Evolutionary conservation across 2,797 vertebrate genomes (phyloP).

Genomic region (Neostethus bicornis): DNA sequence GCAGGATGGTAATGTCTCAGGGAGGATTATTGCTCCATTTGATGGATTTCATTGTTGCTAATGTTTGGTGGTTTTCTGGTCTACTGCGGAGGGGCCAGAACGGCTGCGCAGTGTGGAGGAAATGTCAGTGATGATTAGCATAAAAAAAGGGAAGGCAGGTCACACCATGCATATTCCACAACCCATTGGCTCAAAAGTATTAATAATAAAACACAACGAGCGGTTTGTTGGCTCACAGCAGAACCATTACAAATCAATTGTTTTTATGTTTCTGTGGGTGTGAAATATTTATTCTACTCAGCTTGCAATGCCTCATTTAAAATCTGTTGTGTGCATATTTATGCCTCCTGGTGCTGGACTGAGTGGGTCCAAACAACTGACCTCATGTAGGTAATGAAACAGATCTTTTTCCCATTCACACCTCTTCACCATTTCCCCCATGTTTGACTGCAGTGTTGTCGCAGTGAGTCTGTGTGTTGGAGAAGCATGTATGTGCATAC

Average conservation of each 20-base stretch:
- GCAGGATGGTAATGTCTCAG: conserved; percentile 31
- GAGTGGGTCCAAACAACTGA: conserved; percentile 46
- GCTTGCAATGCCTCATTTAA: conserved; percentile 57
- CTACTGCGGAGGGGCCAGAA: conserved; percentile 49
- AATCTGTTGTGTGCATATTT: conserved; percentile 34
- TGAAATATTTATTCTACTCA: conserved; percentile 61
- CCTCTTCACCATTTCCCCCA: conserved; percentile 54
- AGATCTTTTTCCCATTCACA: conserved; percentile 39
- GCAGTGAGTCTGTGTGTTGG: conserved; percentile 73
- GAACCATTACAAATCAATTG: conserved; percentile 55
- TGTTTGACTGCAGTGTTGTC: conserved; percentile 75
- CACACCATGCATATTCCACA: conserved; percentile 71
- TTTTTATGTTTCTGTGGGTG: conserved; percentile 21
- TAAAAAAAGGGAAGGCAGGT: conserved; percentile 74
- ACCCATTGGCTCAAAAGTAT: conserved; percentile 68
- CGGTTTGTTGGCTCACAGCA: conserved; percentile 37
- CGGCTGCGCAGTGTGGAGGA: conserved; percentile 37
- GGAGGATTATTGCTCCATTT: conserved; percentile 48
- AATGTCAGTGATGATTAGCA: conserved; percentile 78
- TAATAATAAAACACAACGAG: conserved; percentile 75
- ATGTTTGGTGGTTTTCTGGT: conserved; percentile 63
- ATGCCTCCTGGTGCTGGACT: conserved; percentile 25
- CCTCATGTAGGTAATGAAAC: conserved; percentile 63
- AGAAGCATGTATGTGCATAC: conserved; percentile 80
- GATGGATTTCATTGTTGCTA: conserved; percentile 55